Evolutionary conservation across 2,797 vertebrate genomes (phyloP), one percentile per base, ranked within the genome.

Genomic region (Lates japonicus): DNA sequence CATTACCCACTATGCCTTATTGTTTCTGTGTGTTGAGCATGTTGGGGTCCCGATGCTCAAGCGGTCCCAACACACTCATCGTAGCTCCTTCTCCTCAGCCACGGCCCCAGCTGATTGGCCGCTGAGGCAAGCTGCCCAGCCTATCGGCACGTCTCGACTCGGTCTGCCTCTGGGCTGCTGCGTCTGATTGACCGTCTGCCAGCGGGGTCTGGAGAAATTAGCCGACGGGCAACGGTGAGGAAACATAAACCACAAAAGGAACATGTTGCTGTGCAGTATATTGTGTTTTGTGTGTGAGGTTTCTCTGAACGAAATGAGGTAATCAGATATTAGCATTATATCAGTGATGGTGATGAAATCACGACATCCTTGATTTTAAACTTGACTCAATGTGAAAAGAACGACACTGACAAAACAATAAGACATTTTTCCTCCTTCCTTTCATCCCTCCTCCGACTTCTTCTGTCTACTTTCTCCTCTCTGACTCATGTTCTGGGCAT

Each of bases 31-130:
- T 98, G 17, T 93, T 98, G 82, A 99, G 96, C 98, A 99, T 99
- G 94, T 99, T 99, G 4, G 98, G 97, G 90, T 99, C n/a, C n/a
- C 98, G 69, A 99, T 98, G 88, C 98, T 99, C 46, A n/a, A 99
- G 94, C 0, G 98, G 98, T 0, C 98, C 98, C 73, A 99, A 91
- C 66, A 99, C 98, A 0, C 98, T 99, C 98, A 99, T 98, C 98
- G 99, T 99, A 99, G 95, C 92, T 99, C 98, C 91, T 99, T 99
- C 93, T 99, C 90, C 93, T 93, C 14, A 99, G 96, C 98, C 98
- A 99, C 0, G 98, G 98, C 17, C 96, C 94, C 80, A 99, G 96
- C 93, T 99, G 98, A 80, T 84, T 93, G 64, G 97, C 97, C 0
- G 98, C 96, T 0, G 96, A 90, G 85, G 97, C 95, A 83, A 99